These are phyloP conservation scores for Ametastegia equiseti DNA, from an alignment of 2,888 invertebrate genomes.

Conservation along the genomic window DNA sequence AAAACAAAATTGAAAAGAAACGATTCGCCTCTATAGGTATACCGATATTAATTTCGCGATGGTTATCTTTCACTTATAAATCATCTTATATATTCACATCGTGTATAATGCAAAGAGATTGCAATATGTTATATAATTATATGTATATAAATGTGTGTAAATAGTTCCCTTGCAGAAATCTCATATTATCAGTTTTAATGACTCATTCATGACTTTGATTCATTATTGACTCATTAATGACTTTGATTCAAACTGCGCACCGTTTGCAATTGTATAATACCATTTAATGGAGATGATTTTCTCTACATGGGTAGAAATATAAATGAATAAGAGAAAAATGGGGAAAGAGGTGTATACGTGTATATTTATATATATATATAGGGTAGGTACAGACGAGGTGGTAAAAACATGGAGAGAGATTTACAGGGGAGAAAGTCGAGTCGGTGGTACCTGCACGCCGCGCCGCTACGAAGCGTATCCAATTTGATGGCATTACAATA, in stretches of 20 bases:
- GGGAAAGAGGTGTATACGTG: too few species aligned
- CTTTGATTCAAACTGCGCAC: too few species aligned
- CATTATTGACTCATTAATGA: too few species aligned
- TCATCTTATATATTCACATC: neutral
- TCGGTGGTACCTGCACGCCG: conserved; percentile 1
- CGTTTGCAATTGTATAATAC: too few species aligned
- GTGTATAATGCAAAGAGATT: neutral
- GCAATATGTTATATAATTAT: too few species aligned
- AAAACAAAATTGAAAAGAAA: neutral
- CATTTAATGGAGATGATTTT: too few species aligned
- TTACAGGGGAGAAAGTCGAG: conserved; percentile 45
- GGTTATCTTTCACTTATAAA: neutral
- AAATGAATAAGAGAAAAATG: too few species aligned
- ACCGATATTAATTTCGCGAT: conserved; percentile 28
- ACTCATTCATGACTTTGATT: too few species aligned
- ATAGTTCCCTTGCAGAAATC: too few species aligned
- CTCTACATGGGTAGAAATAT: too few species aligned
- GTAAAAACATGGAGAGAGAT: conserved; percentile 44
- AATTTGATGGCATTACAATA: conserved; percentile 75
- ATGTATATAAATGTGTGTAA: too few species aligned
- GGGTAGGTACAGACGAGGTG: conserved; percentile 50
- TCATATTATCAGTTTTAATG: neutral
- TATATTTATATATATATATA: too few species aligned
- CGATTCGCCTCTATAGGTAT: neutral
- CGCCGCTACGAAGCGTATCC: conserved; percentile 69